These are phyloP conservation scores for Vanessa atalanta DNA, from an alignment of 1,140 invertebrate species.

Conservation along the genomic window DNA sequence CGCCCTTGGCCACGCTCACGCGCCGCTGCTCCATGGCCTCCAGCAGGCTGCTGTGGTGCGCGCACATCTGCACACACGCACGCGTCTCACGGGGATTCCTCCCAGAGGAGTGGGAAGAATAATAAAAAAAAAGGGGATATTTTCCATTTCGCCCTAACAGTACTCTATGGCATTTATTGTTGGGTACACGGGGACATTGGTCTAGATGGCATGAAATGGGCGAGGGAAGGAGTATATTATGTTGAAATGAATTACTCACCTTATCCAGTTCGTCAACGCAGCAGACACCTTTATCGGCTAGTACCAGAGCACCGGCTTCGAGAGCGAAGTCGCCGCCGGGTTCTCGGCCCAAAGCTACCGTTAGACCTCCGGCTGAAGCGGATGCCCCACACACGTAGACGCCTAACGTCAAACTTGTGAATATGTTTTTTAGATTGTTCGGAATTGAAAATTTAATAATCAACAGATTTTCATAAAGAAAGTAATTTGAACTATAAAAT, in stretches of 20 bases:
- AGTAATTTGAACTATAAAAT: too few species aligned
- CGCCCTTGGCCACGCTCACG: conserved; percentile 94
- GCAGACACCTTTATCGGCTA: conserved; percentile 93
- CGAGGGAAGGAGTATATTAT: conserved; percentile 28
- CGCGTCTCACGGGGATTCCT: not conserved
- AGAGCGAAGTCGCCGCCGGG: conserved; percentile 89
- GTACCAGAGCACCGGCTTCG: conserved; percentile 91
- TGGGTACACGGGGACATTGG: too few species aligned
- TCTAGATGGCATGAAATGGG: too few species aligned
- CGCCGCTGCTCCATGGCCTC: conserved; percentile 98
- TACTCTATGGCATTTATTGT: too few species aligned
- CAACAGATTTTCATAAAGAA: too few species aligned
- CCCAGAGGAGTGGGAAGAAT: too few species aligned
- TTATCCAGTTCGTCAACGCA: conserved; percentile 99
- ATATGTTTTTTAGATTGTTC: too few species aligned
- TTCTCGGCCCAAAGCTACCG: conserved; percentile 91
- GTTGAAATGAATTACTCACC: conserved; percentile 76
- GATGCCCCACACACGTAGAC: conserved; percentile 95
- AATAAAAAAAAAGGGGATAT: too few species aligned
- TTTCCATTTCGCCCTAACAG: too few species aligned
- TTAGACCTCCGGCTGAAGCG: conserved; percentile 92
- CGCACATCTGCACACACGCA: conserved; percentile 61
- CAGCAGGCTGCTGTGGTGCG: conserved; percentile 83
- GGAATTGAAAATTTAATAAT: too few species aligned
- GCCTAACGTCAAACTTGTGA: conserved; percentile 73